These are phyloP conservation scores for Cygnus buccinator DNA, from an alignment of 2,113 vertebrate genomes.

Conservation along the genomic window DNA sequence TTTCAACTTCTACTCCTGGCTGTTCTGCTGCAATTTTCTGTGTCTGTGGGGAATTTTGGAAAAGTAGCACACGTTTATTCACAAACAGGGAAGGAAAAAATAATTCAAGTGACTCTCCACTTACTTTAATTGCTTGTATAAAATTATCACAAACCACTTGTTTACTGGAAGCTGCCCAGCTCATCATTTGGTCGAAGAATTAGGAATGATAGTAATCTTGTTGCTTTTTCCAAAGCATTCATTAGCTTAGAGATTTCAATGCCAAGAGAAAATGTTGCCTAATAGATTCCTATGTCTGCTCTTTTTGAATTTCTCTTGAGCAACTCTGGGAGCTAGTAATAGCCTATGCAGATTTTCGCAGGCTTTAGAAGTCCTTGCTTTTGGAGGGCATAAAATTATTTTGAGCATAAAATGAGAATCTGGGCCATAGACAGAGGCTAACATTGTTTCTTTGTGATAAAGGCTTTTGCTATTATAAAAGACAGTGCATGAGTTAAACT, in stretches of 20 bases:
- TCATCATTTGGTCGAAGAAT: background rate
- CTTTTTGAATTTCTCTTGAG: background rate
- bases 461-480: background rate
- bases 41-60: background rate
- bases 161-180: constrained; percentile 1
- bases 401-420: background rate
- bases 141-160: background rate
- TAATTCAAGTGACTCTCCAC: background rate
- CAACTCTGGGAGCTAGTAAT: background rate
- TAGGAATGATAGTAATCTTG: background rate
- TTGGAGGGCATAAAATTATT: background rate
- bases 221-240: background rate
- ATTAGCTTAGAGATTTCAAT: background rate
- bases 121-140: background rate
- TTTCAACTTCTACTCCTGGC: background rate
- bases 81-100: background rate
- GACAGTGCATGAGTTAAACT: background rate
- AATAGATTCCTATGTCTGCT: background rate
- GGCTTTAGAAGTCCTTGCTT: background rate
- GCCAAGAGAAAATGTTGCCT: background rate
- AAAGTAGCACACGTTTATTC: background rate
- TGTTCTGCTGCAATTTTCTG: background rate
- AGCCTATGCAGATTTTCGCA: background rate
- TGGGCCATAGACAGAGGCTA: background rate
- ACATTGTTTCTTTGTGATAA: background rate